A percentile compares a stretch with the other conserved stretches of the same genome.
Conservation (phyloP, 2,797 vertebrate species). For the Steatocranus sp. region DNA sequence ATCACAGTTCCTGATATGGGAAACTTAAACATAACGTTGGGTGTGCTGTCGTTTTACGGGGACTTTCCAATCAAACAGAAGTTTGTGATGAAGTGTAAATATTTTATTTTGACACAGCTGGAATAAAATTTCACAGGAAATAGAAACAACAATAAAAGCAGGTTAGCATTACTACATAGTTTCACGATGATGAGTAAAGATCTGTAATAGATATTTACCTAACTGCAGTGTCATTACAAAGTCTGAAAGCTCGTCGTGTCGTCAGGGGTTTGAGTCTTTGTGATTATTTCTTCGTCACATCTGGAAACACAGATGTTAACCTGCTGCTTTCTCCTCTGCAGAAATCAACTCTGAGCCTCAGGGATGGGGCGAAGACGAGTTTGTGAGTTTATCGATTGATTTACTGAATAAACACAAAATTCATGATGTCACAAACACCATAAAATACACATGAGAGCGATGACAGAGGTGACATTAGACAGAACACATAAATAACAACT, state of each 20-base stretch:
- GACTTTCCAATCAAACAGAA: background rate
- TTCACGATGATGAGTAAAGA: background rate
- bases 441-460: background rate
- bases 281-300: background rate
- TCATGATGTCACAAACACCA: fast-evolving
- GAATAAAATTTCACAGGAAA: background rate
- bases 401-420: background rate
- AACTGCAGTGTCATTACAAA: background rate
- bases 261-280: background rate
- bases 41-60: fast-evolving
- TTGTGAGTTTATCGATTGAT: slow-evolving; percentile 56
- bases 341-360: slow-evolving; percentile 13
- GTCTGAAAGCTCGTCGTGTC: background rate
- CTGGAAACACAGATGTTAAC: background rate
- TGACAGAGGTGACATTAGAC: background rate
- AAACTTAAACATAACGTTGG: background rate
- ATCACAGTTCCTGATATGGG: background rate
- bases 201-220: background rate
- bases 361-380: slow-evolving; percentile 72
- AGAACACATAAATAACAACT: background rate
- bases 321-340: background rate
- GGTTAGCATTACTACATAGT: background rate
- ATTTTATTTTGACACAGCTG: background rate
- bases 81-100: background rate
- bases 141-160: background rate